These are phyloP conservation scores for Azemiops feae DNA, from an alignment of 2,113 vertebrate genomes.

Conservation along the genomic window DNA sequence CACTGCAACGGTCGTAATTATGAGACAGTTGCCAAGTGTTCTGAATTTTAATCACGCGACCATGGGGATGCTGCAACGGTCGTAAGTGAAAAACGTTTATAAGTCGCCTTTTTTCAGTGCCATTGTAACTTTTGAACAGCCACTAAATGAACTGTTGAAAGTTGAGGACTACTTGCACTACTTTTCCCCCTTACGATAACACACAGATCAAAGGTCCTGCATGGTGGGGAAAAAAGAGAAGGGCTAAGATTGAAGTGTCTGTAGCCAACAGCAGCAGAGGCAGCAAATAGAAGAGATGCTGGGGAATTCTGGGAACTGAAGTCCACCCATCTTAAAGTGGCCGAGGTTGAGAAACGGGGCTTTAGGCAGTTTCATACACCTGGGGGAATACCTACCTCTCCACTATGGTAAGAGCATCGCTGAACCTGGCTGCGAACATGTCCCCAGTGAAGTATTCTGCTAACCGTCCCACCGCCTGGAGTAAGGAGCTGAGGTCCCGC, in stretches of 20 bases:
- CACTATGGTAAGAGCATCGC: conserved; percentile 87
- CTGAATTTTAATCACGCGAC: too few species aligned
- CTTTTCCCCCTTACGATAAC: neutral
- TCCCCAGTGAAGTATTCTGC: conserved; percentile 94
- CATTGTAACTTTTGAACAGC: too few species aligned
- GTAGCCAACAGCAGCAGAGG: neutral
- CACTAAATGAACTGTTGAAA: too few species aligned
- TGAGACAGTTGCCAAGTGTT: too few species aligned
- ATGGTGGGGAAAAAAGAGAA: too few species aligned
- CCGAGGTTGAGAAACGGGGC: neutral
- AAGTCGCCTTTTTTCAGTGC: too few species aligned
- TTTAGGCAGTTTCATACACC: neutral
- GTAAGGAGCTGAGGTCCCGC: conserved; percentile 91
- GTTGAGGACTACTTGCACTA: too few species aligned
- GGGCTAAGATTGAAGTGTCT: neutral
- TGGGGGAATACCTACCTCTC: conserved; percentile 79
- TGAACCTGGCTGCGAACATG: conserved; percentile 88
- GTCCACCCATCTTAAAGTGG: neutral
- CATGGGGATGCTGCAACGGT: too few species aligned
- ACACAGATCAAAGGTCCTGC: neutral
- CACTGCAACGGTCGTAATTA: too few species aligned
- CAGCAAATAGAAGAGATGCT: neutral
- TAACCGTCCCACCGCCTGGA: conserved; percentile 91
- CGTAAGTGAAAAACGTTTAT: too few species aligned
- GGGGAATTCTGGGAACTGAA: neutral